These are phyloP conservation scores for Hiodon alosoides DNA, from an alignment of 2,113 vertebrate species.

Conservation along the genomic window DNA sequence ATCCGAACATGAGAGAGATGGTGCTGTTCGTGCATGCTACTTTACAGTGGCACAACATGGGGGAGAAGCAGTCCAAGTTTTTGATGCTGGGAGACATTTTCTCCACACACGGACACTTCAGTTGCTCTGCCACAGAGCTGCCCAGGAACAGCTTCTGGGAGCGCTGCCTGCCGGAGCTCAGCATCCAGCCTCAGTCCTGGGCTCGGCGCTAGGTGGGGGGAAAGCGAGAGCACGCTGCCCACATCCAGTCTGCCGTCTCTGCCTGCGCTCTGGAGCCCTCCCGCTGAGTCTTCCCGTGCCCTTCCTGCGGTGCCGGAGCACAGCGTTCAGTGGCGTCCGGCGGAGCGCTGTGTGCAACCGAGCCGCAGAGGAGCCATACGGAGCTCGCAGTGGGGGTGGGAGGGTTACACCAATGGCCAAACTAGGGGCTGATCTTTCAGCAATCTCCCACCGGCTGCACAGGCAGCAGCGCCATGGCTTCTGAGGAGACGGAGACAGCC, in stretches of 20 bases:
- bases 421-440: not conserved
- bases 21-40: constrained; percentile 80
- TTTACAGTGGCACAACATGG: constrained; percentile 80
- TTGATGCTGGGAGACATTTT: constrained; percentile 73
- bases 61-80: constrained; percentile 81
- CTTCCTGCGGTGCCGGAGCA: constrained; percentile 12
- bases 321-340: constrained; percentile 8
- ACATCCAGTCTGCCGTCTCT: constrained; percentile 56
- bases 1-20: constrained; percentile 84
- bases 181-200: constrained; percentile 76
- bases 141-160: constrained; percentile 64
- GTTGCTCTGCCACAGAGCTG: constrained; percentile 57
- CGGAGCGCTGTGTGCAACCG: constrained; percentile 17
- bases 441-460: too few relatives aligned
- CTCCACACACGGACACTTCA: constrained; percentile 62
- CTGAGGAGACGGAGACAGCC: too few relatives aligned
- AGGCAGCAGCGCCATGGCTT: too few relatives aligned
- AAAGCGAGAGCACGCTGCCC: constrained; percentile 53
- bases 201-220: constrained; percentile 57
- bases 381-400: constrained; percentile 21
- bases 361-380: constrained; percentile 21
- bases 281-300: constrained; percentile 14
- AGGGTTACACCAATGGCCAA: not conserved
- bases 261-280: constrained; percentile 11
- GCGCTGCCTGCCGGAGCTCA: constrained; percentile 66